Percentiles rank a stretch among this genome's conserved stretches.
These are phyloP conservation scores for Cygnus olor DNA, from an alignment of 2,797 vertebrate genomes.

Conservation along the genomic window DNA sequence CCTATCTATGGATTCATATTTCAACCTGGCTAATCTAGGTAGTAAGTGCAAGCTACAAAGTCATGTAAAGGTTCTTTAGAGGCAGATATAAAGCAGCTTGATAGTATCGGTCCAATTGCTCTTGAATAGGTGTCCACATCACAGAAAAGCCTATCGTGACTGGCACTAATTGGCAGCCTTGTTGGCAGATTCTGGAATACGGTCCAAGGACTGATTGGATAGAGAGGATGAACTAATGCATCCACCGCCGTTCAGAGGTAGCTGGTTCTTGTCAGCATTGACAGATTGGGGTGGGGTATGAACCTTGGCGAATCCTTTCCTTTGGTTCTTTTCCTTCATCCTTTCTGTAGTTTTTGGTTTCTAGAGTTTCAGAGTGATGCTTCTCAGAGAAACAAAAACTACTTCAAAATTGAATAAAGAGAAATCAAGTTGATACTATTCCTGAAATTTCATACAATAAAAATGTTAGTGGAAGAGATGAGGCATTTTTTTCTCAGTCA, in stretches of 20 bases:
- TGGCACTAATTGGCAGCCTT: background rate
- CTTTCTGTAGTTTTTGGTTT: background rate
- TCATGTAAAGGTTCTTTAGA: background rate
- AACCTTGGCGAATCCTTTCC: background rate
- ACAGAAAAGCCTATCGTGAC: background rate
- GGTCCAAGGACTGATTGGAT: background rate
- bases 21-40: background rate
- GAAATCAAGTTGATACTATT: background rate
- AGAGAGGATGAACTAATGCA: background rate
- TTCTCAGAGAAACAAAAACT: background rate
- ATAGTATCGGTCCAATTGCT: background rate
- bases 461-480: background rate
- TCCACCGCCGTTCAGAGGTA: background rate
- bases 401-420: background rate
- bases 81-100: background rate
- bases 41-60: background rate
- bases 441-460: background rate
- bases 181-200: background rate
- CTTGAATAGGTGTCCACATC: background rate
- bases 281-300: background rate
- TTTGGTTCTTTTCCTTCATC: background rate
- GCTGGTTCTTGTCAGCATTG: background rate
- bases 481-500: slow-evolving; percentile 11
- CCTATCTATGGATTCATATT: background rate
- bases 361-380: background rate